phyloP scores from a whole-genome alignment of 2,797 vertebrate genomes.

The Hipposideros larvatus region DNA sequence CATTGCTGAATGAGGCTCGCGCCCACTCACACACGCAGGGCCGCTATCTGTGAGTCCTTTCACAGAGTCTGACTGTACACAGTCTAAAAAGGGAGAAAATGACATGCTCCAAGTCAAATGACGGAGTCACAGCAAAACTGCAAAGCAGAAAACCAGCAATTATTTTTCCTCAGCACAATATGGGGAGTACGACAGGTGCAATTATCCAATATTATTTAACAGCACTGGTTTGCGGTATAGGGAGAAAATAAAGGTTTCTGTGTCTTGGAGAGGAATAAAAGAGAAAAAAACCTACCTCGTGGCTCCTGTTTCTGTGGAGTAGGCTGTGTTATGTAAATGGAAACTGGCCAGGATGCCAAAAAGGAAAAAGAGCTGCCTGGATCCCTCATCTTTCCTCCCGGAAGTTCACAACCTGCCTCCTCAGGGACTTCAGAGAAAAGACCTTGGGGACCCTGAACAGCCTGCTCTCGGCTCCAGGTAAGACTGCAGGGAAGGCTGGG shows the following conservation, averaged over 20 bases:
- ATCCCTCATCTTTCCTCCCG: background rate
- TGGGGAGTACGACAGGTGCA: constrained; percentile 83
- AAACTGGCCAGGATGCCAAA: constrained; percentile 69
- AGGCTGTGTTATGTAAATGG: constrained; percentile 73
- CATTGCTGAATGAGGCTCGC: constrained; percentile 86
- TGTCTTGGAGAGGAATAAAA: constrained; percentile 60
- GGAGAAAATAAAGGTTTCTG: constrained; percentile 84
- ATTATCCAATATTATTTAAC: constrained; percentile 87
- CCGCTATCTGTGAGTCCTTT: constrained; percentile 86
- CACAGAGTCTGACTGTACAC: constrained; percentile 74
- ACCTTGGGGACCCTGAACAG: background rate
- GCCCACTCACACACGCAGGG: constrained; percentile 85
- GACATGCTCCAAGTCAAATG: constrained; percentile 76
- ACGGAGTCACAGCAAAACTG: constrained; percentile 78
- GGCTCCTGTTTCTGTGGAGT: constrained; percentile 64
- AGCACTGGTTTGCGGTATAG: constrained; percentile 78
- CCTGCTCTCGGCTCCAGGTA: background rate
- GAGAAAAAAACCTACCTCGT: constrained; percentile 38
- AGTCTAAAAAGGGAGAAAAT: constrained; percentile 81
- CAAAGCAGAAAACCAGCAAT: constrained; percentile 84
- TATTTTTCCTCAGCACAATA: constrained; percentile 85
- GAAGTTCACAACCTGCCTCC: background rate
- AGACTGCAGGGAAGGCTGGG: background rate
- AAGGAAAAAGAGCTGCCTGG: constrained; percentile 20
- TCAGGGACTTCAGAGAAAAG: background rate